Evolutionary conservation across 2,888 invertebrate species (phyloP).

Genomic region (Archaeoteleia sp.): DNA sequence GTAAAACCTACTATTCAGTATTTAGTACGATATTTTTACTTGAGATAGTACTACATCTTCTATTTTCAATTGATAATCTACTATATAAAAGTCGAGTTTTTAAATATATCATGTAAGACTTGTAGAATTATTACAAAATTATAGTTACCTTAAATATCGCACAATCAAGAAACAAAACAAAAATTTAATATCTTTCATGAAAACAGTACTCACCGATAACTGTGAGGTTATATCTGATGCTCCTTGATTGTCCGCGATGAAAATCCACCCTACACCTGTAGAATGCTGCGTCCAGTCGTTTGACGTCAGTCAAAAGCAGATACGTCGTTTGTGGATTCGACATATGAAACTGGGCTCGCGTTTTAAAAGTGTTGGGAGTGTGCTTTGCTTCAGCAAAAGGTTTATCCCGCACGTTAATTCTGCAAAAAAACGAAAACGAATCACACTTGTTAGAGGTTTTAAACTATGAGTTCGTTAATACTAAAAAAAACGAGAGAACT

Average conservation of each 20-base stretch:
- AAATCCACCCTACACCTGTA: conserved; percentile 94
- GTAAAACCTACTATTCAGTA: no score
- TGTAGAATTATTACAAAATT: no score
- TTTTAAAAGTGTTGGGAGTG: conserved; percentile 91
- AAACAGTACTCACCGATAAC: conserved; percentile 85
- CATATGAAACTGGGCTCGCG: conserved; percentile 87
- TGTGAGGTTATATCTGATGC: conserved; percentile 91
- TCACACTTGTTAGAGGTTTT: neutral
- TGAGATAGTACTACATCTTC: no score
- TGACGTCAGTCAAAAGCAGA: conserved; percentile 88
- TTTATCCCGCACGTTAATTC: conserved; percentile 91
- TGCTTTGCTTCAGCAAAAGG: conserved; percentile 86
- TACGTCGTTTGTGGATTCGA: conserved; percentile 87
- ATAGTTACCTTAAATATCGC: no score
- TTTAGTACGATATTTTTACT: no score
- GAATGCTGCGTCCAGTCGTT: conserved; percentile 90
- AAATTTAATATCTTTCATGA: no score
- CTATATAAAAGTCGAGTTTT: no score
- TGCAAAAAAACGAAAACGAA: conserved; percentile 70
- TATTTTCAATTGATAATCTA: no score
- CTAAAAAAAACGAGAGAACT: neutral
- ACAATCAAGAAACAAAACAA: no score
- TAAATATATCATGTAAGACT: no score
- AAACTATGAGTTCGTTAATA: neutral
- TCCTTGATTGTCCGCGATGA: conserved; percentile 91